Conservation (phyloP, 2,113 vertebrate genomes). For the Gnathonemus echidnorhynchus region DNA sequence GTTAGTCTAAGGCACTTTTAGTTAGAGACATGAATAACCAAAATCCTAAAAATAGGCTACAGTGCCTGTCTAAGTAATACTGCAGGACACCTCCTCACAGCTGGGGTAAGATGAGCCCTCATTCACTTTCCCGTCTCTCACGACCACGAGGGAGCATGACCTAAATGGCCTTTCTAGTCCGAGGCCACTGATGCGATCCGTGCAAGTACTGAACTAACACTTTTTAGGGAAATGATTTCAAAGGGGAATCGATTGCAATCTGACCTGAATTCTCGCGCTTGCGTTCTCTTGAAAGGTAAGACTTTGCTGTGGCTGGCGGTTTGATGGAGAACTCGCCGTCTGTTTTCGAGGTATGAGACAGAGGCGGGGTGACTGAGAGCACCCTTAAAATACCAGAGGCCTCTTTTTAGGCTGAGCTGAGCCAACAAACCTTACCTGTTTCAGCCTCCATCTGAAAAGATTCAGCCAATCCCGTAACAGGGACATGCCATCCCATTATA, state of each 20-base stretch:
- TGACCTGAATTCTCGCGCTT: not conserved
- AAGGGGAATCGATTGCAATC: not conserved
- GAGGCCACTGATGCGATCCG: not conserved
- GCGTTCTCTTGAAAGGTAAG: not conserved
- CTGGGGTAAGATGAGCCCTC: not conserved
- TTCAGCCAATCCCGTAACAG: not conserved
- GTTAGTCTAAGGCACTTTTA: not conserved
- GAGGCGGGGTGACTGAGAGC: not conserved
- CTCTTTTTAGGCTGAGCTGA: not conserved
- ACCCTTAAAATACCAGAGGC: not conserved
- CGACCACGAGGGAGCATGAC: not conserved
- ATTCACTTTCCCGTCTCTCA: slow-evolving; percentile 16
- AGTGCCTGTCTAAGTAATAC: not conserved
- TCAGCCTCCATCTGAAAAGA: not conserved
- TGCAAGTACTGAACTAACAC: not conserved
- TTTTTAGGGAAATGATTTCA: not conserved
- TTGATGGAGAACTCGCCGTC: not conserved
- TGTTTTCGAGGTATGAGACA: not conserved
- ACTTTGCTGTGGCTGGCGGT: not conserved
- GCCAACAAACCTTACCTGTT: not conserved
- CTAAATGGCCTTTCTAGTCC: slow-evolving; percentile 13
- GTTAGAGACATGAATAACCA: not conserved
- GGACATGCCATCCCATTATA: not conserved
- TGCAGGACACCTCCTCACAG: not conserved
- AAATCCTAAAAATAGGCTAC: not conserved